phyloP scores from a whole-genome alignment of 2,888 invertebrate genomes.

The Trileptium ribeirensis region DNA sequence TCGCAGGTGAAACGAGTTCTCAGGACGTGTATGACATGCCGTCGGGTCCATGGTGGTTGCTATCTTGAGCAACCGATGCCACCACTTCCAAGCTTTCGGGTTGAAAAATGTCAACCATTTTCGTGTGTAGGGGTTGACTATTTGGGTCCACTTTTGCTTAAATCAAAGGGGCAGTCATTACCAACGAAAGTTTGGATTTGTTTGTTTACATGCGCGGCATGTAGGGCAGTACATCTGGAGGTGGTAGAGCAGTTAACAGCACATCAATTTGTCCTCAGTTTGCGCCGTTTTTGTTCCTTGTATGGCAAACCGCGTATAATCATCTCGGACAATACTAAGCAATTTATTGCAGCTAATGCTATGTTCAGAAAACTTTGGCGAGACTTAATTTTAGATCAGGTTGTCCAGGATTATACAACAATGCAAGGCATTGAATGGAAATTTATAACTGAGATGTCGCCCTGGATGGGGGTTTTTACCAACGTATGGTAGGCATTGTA shows the following conservation, averaged over 20 bases:
- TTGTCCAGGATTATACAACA: not conserved
- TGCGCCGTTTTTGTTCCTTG: slow-evolving; percentile 43
- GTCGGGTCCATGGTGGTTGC: not conserved
- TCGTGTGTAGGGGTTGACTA: not conserved
- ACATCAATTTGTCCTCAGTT: slow-evolving; percentile 42
- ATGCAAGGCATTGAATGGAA: not conserved
- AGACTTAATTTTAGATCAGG: not conserved
- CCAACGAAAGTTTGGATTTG: slow-evolving; percentile 16
- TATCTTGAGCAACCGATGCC: not conserved
- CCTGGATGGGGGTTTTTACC: not conserved
- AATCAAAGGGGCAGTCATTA: not conserved
- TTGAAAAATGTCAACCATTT: slow-evolving; percentile 3
- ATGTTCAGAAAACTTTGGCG: slow-evolving; percentile 34
- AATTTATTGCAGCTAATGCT: slow-evolving; percentile 41
- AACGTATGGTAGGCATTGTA: not conserved
- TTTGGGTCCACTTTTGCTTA: slow-evolving; percentile 7
- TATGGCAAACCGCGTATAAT: slow-evolving; percentile 45
- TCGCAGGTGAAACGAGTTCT: too few relatives aligned
- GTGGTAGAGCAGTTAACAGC: slow-evolving; percentile 40
- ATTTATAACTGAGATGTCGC: not conserved
- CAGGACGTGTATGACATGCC: too few relatives aligned
- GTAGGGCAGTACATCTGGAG: slow-evolving; percentile 21
- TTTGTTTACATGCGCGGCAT: slow-evolving; percentile 14
- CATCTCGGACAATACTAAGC: slow-evolving; percentile 52
- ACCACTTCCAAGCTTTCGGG: not conserved